These are phyloP conservation scores for Equus quagga DNA, from an alignment of 2,113 vertebrate genomes.

Conservation along the genomic window DNA sequence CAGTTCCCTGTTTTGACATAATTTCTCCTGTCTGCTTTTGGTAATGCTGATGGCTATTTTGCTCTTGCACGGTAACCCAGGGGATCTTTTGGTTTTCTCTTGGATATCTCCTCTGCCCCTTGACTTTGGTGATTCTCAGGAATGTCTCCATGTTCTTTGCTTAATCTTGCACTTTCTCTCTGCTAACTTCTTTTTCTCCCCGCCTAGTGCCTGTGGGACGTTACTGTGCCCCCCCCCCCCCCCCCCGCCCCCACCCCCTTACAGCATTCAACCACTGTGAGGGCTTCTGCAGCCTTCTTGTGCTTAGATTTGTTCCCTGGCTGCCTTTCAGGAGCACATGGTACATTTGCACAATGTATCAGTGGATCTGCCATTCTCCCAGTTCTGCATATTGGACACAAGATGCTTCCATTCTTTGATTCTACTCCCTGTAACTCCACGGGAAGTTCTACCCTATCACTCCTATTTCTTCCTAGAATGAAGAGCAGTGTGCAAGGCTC, in stretches of 20 bases:
- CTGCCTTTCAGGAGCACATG: fast-evolving
- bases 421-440: background rate
- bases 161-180: background rate
- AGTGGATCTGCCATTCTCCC: background rate
- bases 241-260: too few relatives aligned
- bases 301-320: too few relatives aligned
- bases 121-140: background rate
- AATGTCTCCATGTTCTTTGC: background rate
- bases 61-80: background rate
- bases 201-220: background rate
- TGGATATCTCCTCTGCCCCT: background rate
- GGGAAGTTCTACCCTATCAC: background rate
- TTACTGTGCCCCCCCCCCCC: background rate
- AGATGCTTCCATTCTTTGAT: background rate
- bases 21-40: background rate
- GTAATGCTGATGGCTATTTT: background rate
- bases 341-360: fast-evolving
- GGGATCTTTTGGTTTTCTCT: background rate
- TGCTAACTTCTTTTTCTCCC: background rate
- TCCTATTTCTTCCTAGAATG: background rate
- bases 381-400: background rate
- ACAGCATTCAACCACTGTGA: background rate
- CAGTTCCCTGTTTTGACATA: background rate
- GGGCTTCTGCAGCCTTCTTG: background rate
- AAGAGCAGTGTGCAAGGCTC: background rate